Evolutionary conservation across 1,140 invertebrate species (phyloP).

Genomic region (Gryllus bimaculatus): DNA sequence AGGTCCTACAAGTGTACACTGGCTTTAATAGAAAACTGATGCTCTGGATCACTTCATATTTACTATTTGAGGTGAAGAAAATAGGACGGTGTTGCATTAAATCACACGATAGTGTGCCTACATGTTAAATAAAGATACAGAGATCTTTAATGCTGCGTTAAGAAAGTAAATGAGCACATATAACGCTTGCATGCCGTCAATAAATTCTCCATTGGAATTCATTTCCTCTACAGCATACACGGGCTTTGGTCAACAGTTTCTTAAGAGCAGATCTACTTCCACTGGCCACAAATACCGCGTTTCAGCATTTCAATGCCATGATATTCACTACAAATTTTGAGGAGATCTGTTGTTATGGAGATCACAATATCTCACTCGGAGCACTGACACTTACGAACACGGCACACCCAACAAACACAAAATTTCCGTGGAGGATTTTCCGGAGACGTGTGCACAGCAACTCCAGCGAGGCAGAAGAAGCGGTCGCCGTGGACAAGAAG

Average conservation of each 20-base stretch:
- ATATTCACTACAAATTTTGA: background rate
- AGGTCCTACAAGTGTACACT: background rate
- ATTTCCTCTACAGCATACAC: background rate
- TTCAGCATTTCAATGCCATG: background rate
- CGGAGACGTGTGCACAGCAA: background rate
- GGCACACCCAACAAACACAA: too few relatives aligned
- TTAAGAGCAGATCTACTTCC: background rate
- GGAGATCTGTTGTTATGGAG: background rate
- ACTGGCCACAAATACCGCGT: background rate
- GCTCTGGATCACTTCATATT: background rate
- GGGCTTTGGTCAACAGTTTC: background rate
- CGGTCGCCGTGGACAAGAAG: too few relatives aligned
- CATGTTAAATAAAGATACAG: background rate
- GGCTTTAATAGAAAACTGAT: background rate
- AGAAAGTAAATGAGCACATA: background rate
- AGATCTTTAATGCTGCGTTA: background rate
- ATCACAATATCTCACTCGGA: background rate
- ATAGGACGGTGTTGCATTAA: constrained; percentile 1
- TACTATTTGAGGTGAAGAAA: background rate
- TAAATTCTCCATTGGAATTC: background rate
- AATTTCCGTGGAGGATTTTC: background rate
- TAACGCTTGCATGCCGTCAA: background rate
- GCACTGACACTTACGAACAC: background rate
- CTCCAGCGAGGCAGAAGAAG: background rate
- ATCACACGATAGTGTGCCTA: background rate